Percentiles rank a stretch among this genome's conserved stretches.
Conservation (phyloP, 2,797 vertebrate species). For the Tamandua tetradactyla region DNA sequence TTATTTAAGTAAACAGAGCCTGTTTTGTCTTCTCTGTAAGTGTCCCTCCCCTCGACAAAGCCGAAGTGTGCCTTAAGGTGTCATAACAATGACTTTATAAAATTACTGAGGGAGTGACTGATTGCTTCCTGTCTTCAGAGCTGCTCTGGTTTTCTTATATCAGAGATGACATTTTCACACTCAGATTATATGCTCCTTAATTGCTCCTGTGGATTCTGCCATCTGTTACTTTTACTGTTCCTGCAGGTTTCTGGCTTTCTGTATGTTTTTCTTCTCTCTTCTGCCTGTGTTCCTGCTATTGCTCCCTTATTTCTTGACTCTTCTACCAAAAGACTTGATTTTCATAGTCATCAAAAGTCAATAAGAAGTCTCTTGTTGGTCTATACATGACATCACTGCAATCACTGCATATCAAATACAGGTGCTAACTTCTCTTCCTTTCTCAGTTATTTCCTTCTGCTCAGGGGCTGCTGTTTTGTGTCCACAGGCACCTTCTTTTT, state of each 20-base stretch:
- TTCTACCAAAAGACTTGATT: background rate
- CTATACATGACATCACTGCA: background rate
- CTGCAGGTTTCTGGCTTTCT: background rate
- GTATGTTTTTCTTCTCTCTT: background rate
- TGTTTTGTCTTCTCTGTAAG: constrained; percentile 2
- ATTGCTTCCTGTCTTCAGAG: background rate
- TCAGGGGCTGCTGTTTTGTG: background rate
- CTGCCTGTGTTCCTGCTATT: background rate
- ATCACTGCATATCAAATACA: no score
- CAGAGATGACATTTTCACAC: background rate
- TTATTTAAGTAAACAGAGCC: background rate
- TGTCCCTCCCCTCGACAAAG: background rate
- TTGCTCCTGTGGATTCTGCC: background rate
- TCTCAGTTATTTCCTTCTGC: background rate
- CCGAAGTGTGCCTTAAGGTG: background rate
- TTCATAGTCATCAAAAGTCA: background rate
- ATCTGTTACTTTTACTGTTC: background rate
- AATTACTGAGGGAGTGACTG: background rate
- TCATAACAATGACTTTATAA: background rate
- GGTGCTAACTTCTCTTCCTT: background rate
- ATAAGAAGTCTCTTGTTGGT: background rate
- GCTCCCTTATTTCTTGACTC: background rate
- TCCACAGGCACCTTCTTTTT: background rate
- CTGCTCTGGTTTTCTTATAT: background rate
- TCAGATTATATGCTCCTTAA: background rate